These are phyloP conservation scores for Hymenochirus boettgeri DNA, from an alignment of 2,113 vertebrate genomes.

Conservation along the genomic window DNA sequence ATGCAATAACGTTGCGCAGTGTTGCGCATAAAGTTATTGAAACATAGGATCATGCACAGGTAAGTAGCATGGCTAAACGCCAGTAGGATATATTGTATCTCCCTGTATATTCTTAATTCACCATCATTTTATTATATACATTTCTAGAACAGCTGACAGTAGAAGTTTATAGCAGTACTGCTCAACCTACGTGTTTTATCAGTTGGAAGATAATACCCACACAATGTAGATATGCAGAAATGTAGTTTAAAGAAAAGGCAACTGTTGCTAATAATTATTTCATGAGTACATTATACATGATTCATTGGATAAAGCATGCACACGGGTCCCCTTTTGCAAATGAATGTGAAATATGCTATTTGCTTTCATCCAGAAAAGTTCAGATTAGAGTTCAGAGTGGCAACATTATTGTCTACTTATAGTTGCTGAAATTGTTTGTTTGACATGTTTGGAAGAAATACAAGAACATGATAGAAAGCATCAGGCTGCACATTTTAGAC, in stretches of 20 bases:
- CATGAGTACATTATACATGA: slow-evolving; percentile 25
- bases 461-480: slow-evolving; percentile 33
- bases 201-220: no score
- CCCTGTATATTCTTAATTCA: no score
- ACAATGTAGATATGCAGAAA: no score
- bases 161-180: no score
- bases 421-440: slow-evolving; percentile 35
- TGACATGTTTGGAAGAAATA: slow-evolving; percentile 26
- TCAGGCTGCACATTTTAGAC: slow-evolving; percentile 37
- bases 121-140: no score
- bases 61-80: no score
- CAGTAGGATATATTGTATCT: no score
- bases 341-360: slow-evolving; percentile 37
- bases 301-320: slow-evolving; percentile 35
- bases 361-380: slow-evolving; percentile 31
- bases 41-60: no score
- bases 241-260: slow-evolving; percentile 16
- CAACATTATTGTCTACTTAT: slow-evolving; percentile 36
- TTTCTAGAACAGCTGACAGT: no score
- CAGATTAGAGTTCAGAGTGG: slow-evolving; percentile 22
- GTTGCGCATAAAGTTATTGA: no score
- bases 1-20: no score
- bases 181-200: no score
- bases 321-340: slow-evolving; percentile 24
- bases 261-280: slow-evolving; percentile 26